phyloP scores from a whole-genome alignment of 2,888 invertebrate genomes.

The Caenorhabditis macrosperma region DNA sequence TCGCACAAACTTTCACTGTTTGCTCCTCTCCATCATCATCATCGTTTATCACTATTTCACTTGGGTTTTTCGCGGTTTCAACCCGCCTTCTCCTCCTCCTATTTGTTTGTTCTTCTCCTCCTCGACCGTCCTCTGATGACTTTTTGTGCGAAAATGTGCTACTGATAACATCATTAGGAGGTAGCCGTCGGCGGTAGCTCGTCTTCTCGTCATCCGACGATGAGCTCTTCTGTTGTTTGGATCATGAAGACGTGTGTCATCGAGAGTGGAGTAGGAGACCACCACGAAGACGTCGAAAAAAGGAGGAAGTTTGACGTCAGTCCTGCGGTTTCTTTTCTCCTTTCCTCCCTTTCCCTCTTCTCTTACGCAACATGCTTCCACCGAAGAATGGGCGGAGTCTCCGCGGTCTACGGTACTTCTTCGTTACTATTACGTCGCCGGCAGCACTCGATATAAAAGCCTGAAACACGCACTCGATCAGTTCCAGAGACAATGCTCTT shows the following conservation, averaged over 20 bases:
- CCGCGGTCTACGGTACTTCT: constrained; percentile 46
- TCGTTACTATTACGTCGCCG: constrained; percentile 18
- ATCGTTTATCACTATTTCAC: too few species aligned
- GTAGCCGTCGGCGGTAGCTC: too few species aligned
- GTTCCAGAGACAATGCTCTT: constrained; percentile 16
- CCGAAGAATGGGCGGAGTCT: constrained; percentile 35
- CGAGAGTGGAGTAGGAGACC: constrained; percentile 22
- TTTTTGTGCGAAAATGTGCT: constrained; percentile 36
- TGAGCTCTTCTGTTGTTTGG: constrained; percentile 14
- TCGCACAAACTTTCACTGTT: constrained; percentile 31
- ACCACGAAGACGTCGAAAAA: constrained; percentile 35
- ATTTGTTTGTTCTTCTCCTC: constrained; percentile 31
- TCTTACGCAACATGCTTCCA: background rate
- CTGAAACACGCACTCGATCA: background rate
- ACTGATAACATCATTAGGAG: constrained; percentile 41
- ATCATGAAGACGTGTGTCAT: constrained; percentile 32
- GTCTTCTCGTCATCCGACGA: too few species aligned
- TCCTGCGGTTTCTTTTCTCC: background rate
- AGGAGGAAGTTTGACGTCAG: constrained; percentile 41
- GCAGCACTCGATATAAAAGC: constrained; percentile 19
- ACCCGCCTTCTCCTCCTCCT: constrained; percentile 21
- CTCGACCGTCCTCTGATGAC: background rate
- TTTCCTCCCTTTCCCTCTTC: constrained; percentile 2
- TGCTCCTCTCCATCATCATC: constrained; percentile 36
- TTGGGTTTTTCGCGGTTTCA: constrained; percentile 42